Base-by-base conservation (phyloP, 2,888 invertebrate genomes). In the Agrochola litura region DNA sequence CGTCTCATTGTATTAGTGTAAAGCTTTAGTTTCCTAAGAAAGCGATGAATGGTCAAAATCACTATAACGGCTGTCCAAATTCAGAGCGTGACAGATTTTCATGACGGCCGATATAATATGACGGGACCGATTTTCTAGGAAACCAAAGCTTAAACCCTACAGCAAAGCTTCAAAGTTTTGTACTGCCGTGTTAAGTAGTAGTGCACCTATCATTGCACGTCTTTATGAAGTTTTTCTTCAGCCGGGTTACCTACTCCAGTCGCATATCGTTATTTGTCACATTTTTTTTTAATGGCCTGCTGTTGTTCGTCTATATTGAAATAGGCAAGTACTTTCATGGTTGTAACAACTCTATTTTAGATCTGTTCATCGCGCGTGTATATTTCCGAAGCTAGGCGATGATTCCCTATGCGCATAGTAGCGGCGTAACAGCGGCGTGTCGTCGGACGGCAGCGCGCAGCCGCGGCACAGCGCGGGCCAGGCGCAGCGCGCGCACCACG, bases 391-490 rank as follows among this genome's bases (percentile, higher is more conserved):
- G 1, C 16, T 25, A 25, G 58, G 8, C 60, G 25, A 60, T 16
- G 60, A 64, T 30, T 30, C 30, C 30, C 30, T 1, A 30, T 1
- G 30, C 30, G 30, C 30, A 30, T 30, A 30, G 30, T 2, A 30
- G 30, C 30, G 2, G 30, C 73, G 66, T 43, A 76, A 71, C 84
- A 86, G 68, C 83, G 93, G 92, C 95, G 95, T 66, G 96, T 91
- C 91, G 87, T 89, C 89, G 75, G 90, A 87, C 66, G 98, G 98
- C 90, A 99, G 97, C 87, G 97, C 97, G 95, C 99, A 99, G 80
- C 99, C 99, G 88, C 98, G 97, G 93, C 99, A 99, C 94, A 99
- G 98, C 90, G 97, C 97, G 80, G 98, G 97, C 98, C 98, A 98
- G 54, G 98, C 97, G 93, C 98, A 98, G 92, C 98, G 96, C 71